Evolutionary conservation across 2,113 vertebrate species (phyloP), one percentile per base, ranked within the genome.

Genomic region (Camelus dromedarius): DNA sequence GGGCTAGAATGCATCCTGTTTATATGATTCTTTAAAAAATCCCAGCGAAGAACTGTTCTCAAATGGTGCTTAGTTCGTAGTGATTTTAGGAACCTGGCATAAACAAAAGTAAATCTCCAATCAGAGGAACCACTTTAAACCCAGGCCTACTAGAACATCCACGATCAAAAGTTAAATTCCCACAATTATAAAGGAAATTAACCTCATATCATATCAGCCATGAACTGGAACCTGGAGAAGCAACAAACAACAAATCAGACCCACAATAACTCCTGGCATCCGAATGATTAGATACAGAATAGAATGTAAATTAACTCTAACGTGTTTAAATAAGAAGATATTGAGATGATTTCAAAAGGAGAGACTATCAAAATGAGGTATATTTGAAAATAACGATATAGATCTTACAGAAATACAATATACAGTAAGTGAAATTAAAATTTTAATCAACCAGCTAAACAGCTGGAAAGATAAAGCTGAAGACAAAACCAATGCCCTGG

Each of bases 141-240:
- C n/a, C 7, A 95, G n/a, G 18, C 6, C 30, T 54, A 28, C 6
- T 28, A 79, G 38, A 95, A 77, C 7, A 66, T 22, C 32, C 64
- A 66, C 35, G 14, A 24, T 80, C 64, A 80, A 90, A 62, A 92
- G 69, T 42, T 64, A 77, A 62, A 84, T 89, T 85, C 18, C 3
- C 26, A 80, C 85, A 35, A 12, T n/a, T 67, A 89, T 66, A 89
- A 89, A 62, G 85, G 38, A 70, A 84, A 89, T 73, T 56, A 92
- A 42, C 38, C 38, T 42, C 35, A 67, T 24, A 56, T 35, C 32
- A 15, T 72, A 70, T 48, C 6, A 79, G 32, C 32, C 26, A 66
- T 58, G 42, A 50, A 38, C 46, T 73, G 30, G 48, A 28, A 3
- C 48, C 12, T 69, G 62, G 38, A 72, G 24, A 48, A 75, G 86